phyloP scores from a whole-genome alignment of 2,797 vertebrate genomes.

The Hapalemur alaotrensis region DNA sequence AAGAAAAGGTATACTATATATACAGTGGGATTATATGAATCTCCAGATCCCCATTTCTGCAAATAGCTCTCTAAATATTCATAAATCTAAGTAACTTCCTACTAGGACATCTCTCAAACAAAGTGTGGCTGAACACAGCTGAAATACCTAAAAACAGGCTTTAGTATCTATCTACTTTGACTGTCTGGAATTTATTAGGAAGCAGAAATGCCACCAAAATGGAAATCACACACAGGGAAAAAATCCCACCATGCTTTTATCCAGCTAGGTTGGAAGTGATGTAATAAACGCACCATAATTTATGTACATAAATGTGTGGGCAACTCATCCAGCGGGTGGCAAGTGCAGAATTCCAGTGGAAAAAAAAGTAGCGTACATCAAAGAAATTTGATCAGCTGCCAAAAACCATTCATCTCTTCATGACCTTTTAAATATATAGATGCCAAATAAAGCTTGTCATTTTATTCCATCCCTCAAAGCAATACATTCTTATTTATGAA shows the following conservation, averaged over 20 bases:
- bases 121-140: conserved; percentile 35
- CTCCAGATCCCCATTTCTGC: conserved; percentile 16
- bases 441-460: conserved; percentile 76
- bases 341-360: conserved; percentile 80
- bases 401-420: conserved; percentile 75
- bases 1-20: background rate
- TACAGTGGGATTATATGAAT: background rate
- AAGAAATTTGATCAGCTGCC: conserved; percentile 81
- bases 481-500: conserved; percentile 76
- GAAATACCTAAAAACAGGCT: conserved; percentile 72
- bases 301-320: conserved; percentile 79
- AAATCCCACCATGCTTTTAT: conserved; percentile 76
- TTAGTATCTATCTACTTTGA: conserved; percentile 73
- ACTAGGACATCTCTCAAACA: conserved; percentile 52
- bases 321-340: conserved; percentile 70
- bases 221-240: conserved; percentile 80
- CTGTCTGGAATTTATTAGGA: conserved; percentile 85
- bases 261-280: conserved; percentile 81
- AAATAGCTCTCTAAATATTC: conserved; percentile 50
- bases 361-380: conserved; percentile 79
- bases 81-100: conserved; percentile 61
- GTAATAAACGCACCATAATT: conserved; percentile 82
- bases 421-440: conserved; percentile 78
- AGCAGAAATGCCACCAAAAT: conserved; percentile 84
- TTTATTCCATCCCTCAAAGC: conserved; percentile 75